Evolutionary conservation across 2,797 vertebrate species (phyloP).

Genomic region (Chelmon rostratus): DNA sequence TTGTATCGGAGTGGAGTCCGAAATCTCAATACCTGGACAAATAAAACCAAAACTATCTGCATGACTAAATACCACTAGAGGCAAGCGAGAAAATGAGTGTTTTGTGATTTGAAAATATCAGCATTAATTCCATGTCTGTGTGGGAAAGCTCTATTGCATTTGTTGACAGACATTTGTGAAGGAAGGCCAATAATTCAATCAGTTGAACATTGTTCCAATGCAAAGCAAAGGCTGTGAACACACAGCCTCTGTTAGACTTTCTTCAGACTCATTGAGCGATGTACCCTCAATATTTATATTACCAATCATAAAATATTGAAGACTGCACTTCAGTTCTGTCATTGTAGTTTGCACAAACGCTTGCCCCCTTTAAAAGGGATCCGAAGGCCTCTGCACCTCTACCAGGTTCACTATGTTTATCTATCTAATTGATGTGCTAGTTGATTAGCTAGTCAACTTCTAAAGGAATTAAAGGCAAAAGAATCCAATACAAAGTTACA

Average conservation of each 20-base stretch:
- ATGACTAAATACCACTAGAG: neutral
- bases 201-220: too few relatives aligned
- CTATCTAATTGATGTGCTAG: too few relatives aligned
- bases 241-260: neutral
- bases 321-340: neutral
- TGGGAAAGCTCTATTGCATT: too few relatives aligned
- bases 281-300: too few relatives aligned
- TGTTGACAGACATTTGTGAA: neutral
- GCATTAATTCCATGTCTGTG: too few relatives aligned
- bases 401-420: neutral
- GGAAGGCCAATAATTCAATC: too few relatives aligned
- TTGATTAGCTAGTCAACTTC: too few relatives aligned
- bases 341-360: conserved; percentile 4
- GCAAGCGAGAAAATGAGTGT: too few relatives aligned
- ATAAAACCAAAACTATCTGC: neutral
- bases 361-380: neutral
- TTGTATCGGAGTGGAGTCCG: neutral
- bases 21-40: neutral
- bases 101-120: too few relatives aligned
- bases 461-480: neutral
- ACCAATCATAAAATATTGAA: neutral
- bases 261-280: neutral
- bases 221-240: neutral
- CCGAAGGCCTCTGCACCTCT: neutral
- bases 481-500: neutral